Percentiles rank a stretch among this genome's conserved stretches.
These are phyloP conservation scores for Andrena praecox DNA, from an alignment of 2,888 invertebrate species.

Conservation along the genomic window DNA sequence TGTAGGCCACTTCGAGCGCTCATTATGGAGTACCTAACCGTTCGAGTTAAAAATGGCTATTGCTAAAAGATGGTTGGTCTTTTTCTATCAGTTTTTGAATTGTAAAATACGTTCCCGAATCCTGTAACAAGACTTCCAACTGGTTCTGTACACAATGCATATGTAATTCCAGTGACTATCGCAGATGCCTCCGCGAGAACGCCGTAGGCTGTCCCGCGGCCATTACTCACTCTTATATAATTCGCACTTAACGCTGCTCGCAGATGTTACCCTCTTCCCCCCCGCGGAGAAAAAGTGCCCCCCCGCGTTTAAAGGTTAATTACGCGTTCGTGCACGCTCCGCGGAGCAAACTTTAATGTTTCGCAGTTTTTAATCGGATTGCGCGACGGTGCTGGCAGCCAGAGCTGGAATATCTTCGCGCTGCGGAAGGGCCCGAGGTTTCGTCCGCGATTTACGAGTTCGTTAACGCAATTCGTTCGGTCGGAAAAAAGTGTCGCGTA, in stretches of 20 bases:
- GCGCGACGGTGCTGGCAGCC: background rate
- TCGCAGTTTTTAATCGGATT: slow-evolving; percentile 32
- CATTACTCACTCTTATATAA: slow-evolving; percentile 58
- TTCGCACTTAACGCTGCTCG: slow-evolving; percentile 28
- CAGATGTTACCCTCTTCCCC: slow-evolving; percentile 20
- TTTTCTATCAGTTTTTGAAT: too few species aligned
- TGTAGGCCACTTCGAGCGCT: too few species aligned
- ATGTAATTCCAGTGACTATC: slow-evolving; percentile 37
- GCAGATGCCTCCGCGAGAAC: slow-evolving; percentile 12
- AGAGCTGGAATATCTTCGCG: background rate
- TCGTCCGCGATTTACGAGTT: slow-evolving; percentile 27
- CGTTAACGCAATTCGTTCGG: slow-evolving; percentile 34
- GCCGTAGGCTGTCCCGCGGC: slow-evolving; percentile 17
- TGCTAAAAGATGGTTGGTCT: too few species aligned
- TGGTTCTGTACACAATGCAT: slow-evolving; percentile 6
- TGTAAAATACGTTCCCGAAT: too few species aligned
- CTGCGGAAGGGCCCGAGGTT: background rate
- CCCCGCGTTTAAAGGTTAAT: slow-evolving; percentile 48
- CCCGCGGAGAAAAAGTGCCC: slow-evolving; percentile 19
- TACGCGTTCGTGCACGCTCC: slow-evolving; percentile 7
- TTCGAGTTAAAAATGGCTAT: too few species aligned
- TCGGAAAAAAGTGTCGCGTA: background rate
- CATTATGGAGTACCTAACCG: too few species aligned
- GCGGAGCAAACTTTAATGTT: slow-evolving; percentile 27
- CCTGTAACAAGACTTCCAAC: too few species aligned